Percentiles rank a stretch among this genome's conserved stretches.
Evolutionary conservation across 2,113 vertebrate genomes (phyloP).

Genomic region (Microcebus jonahi): DNA sequence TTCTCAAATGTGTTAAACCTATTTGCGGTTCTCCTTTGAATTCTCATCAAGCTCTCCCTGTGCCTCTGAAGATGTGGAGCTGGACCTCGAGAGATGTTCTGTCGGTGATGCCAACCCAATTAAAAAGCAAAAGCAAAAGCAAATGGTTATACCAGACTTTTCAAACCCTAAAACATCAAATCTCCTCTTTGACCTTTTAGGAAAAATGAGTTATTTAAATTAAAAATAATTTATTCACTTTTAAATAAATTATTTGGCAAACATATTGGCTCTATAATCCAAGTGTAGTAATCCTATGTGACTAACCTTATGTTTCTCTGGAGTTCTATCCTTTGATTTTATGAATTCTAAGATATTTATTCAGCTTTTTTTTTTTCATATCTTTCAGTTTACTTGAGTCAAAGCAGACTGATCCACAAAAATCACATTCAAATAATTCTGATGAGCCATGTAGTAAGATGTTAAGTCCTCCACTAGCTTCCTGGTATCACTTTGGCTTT

Average conservation of each 20-base stretch:
- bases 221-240: not conserved
- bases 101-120: not conserved
- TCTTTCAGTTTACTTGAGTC: not conserved
- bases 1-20: not conserved
- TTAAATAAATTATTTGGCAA: not conserved
- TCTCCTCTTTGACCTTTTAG: not conserved
- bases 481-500: not conserved
- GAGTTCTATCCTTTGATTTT: not conserved
- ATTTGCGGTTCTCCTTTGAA: not conserved
- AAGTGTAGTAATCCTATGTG: not conserved
- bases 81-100: not conserved
- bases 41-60: not conserved
- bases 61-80: not conserved
- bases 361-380: not conserved
- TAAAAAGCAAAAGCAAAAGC: not conserved
- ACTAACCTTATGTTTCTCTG: not conserved
- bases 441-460: not conserved
- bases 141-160: not conserved
- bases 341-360: not conserved
- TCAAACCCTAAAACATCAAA: not conserved
- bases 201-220: constrained; percentile 27
- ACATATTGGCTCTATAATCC: not conserved
- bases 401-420: not conserved
- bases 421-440: not conserved
- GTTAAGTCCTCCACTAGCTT: not conserved